phyloP scores from a whole-genome alignment of 2,797 vertebrate species.

The Arremon brunneinucha region DNA sequence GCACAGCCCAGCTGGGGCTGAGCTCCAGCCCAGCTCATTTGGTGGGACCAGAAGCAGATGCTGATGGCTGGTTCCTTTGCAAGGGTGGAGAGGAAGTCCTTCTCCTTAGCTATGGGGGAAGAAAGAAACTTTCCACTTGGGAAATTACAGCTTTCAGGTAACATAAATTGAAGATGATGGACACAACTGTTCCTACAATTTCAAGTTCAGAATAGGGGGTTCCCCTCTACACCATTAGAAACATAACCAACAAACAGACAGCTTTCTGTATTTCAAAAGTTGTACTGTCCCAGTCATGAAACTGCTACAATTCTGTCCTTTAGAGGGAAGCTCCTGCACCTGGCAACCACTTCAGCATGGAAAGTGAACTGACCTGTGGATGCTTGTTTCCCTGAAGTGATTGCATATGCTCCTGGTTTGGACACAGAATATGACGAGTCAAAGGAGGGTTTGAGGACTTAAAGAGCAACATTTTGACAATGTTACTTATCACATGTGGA shows the following conservation, averaged over 20 bases:
- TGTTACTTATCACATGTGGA: neutral
- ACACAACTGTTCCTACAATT: neutral
- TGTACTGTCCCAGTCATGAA: neutral
- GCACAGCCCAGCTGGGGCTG: neutral
- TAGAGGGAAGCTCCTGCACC: neutral
- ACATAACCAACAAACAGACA: neutral
- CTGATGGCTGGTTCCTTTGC: rapidly evolving
- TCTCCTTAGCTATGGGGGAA: neutral
- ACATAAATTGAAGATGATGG: neutral
- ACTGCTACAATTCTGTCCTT: neutral
- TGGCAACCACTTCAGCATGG: neutral
- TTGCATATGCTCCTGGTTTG: neutral
- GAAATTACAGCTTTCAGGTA: neutral
- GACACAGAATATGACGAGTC: neutral
- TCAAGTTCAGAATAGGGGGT: neutral
- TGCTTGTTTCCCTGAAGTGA: neutral
- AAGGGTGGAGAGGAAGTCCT: neutral
- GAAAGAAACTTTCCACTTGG: neutral
- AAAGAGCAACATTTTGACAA: neutral
- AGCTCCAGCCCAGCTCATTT: neutral
- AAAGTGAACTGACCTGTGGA: neutral
- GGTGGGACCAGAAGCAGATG: neutral
- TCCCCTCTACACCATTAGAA: neutral
- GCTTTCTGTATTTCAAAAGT: neutral
- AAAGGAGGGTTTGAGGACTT: neutral